Base-by-base conservation (phyloP, 1,140 invertebrate genomes). In the Lepidostoma basale region DNA sequence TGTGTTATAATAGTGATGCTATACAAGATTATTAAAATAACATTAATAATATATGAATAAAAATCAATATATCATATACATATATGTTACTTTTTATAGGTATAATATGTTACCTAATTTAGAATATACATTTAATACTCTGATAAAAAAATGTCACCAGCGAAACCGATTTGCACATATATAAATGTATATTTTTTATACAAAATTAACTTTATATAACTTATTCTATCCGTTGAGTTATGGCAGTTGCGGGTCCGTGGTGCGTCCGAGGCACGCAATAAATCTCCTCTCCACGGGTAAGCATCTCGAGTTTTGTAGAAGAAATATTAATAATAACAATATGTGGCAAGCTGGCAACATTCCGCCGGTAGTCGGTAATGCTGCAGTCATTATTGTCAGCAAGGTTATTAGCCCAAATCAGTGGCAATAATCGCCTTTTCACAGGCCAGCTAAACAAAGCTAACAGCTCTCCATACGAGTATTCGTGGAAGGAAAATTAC, bases 381-480 rank as follows among this genome's bases (percentile, higher is more conserved):
- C 25, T 33, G 26, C 16, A 45, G 65, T 49, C 22, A 16, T 47
- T 44, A 40, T 56, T 67, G 52, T 62, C 66, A 40, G 20, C 20
- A 16, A 30, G 28, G 58, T 62, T 68, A 68, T 68, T 68, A 62
- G 58, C 33, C 58, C 33, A 68, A 54, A 68, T 68, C 60, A 62
- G 58, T 62, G 42, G 67, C 58, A 62, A 62, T 68, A 62, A 68
- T 68, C 58, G 39, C 36, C 42, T 52, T 62, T 66, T 45, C 62
- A 60, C 40, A 44, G 14, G 23, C 30, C 25, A 45, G 10, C 28
- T 26, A 16, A 44, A 39, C 36, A 28, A 49, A 23, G 47, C 44
- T 67, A 47, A 47, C 44, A 18, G 44, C 23, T 4, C 44, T 12
- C 6, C n/a, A n/a, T n/a, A n/a, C n/a, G n/a, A n/a, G n/a, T n/a